A percentile compares a stretch with the other conserved stretches of the same genome.
Evolutionary conservation across 2,113 vertebrate species (phyloP).

Genomic region (Pelvicachromis taeniatus): DNA sequence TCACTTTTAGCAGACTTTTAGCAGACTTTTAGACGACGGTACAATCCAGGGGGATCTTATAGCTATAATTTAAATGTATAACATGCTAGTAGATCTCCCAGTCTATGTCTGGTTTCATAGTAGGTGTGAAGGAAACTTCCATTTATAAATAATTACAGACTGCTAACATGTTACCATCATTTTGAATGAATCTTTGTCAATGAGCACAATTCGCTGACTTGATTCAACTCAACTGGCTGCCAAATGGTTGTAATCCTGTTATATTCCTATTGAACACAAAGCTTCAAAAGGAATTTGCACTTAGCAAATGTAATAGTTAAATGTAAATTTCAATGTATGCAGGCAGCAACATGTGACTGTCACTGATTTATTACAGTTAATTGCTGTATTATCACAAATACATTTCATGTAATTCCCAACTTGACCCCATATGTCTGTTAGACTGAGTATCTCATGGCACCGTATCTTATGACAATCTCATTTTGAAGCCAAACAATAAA

Average conservation of each 20-base stretch:
- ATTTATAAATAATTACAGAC: background rate
- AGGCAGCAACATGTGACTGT: background rate
- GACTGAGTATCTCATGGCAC: accelerated
- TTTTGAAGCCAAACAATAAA: background rate
- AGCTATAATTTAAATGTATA: background rate
- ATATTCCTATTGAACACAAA: background rate
- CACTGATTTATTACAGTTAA: background rate
- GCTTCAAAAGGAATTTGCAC: background rate
- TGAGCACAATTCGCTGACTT: background rate
- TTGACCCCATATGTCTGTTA: background rate
- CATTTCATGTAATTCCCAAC: background rate
- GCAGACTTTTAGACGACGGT: background rate
- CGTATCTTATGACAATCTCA: background rate
- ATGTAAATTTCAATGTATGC: background rate
- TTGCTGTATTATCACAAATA: background rate
- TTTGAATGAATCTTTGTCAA: background rate
- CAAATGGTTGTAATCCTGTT: background rate
- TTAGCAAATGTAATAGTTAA: background rate
- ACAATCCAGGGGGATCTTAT: background rate
- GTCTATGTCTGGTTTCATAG: background rate
- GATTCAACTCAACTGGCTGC: background rate
- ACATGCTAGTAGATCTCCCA: background rate
- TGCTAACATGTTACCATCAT: background rate
- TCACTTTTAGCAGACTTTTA: background rate
- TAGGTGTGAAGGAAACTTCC: background rate